These are phyloP conservation scores for Schizopygopsis malacanthus DNA, from an alignment of 2,797 vertebrate genomes.

Conservation along the genomic window DNA sequence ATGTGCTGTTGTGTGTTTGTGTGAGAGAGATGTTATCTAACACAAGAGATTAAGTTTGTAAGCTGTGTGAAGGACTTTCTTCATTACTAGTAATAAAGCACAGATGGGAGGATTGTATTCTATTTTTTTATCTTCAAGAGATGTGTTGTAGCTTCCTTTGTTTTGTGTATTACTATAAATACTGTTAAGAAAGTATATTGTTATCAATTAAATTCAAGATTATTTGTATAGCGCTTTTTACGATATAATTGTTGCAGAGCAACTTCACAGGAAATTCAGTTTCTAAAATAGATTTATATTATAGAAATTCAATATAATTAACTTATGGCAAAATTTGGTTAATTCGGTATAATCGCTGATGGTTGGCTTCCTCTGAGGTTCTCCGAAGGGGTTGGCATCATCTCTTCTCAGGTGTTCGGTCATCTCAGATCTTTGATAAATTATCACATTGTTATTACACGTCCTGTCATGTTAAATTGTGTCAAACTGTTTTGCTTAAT, in stretches of 20 bases:
- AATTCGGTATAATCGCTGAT: too few relatives aligned
- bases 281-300: too few relatives aligned
- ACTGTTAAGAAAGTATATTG: not conserved
- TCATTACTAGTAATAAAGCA: not conserved
- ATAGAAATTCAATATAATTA: too few relatives aligned
- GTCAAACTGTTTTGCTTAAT: not conserved
- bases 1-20: not conserved
- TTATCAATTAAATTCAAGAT: not conserved
- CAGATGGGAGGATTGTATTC: not conserved
- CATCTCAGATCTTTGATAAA: too few relatives aligned
- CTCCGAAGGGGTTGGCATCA: too few relatives aligned
- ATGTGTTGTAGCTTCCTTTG: not conserved
- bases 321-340: too few relatives aligned
- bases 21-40: conserved; percentile 18
- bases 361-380: too few relatives aligned
- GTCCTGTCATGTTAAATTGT: not conserved
- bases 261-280: too few relatives aligned
- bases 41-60: conserved; percentile 31
- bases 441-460: not conserved
- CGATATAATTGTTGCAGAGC: too few relatives aligned
- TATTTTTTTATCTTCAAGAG: not conserved
- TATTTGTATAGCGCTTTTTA: too few relatives aligned
- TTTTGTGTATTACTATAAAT: not conserved
- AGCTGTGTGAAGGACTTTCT: not conserved
- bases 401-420: too few relatives aligned